Evolutionary conservation across 2,113 vertebrate genomes (phyloP), one percentile per base, ranked within the genome.

Genomic region (Condylura cristata): DNA sequence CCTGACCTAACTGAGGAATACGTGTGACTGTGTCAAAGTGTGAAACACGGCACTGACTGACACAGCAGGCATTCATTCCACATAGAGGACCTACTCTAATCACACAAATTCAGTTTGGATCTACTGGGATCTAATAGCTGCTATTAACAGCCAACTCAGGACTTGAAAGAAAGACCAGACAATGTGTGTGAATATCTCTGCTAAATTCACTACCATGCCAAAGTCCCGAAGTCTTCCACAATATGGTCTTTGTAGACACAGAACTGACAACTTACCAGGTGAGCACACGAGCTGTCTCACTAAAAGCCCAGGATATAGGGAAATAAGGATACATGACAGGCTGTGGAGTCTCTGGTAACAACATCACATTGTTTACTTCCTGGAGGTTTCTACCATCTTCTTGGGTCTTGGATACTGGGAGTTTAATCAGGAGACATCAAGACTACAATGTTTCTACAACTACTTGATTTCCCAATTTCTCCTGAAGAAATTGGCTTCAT

Each of bases 341-440:
- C 3, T 32, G 44, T 20, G 18, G 65, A 41, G 84, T 53, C 84
- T 34, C 95, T 44, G 71, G 34, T 75, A 72, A 66, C 8, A 63
- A 86, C 63, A 87, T 16, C 22, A 39, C 0, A 6, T 6, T 39
- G 39, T 22, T 72, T 37, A 28, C 34, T 41, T 74, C 63, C 32
- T 8, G 22, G 63, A 86, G 44, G 48, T 39, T 46, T 6, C 51
- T 9, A 26, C n/a, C 63, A 56, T 86, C 75, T 39, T 48, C 32
- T 32, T 60, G 44, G 92, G 74, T 41, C 90, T 71, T 8, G 1
- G 53, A 66, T 30, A 39, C 65, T 91, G 83, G 51, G 87, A 95
- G 89, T 86, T 2, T 41, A 70, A 79, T 89, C 84, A 80, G 58
- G 95, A 89, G 70, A 84, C 37, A 70, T 22, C 14, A 91, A 86